Evolutionary conservation across 2,113 vertebrate genomes (phyloP).

Genomic region (Suricata suricatta): DNA sequence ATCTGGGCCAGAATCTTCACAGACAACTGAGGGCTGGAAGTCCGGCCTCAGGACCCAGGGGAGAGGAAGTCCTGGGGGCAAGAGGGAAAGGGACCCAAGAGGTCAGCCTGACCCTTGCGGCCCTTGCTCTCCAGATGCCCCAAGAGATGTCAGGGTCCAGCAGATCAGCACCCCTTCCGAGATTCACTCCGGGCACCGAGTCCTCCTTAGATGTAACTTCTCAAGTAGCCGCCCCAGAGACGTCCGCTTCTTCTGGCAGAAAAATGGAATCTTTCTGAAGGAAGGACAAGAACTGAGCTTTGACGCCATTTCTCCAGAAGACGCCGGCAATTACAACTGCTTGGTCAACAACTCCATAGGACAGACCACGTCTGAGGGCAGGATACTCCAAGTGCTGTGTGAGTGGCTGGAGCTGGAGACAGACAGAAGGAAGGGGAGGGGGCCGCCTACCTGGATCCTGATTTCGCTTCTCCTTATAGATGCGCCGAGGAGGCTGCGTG

Average conservation of each 20-base stretch:
- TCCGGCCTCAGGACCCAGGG: background rate
- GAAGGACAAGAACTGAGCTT: background rate
- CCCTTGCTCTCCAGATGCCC: conserved; percentile 66
- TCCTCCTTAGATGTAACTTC: conserved; percentile 41
- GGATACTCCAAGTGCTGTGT: conserved; percentile 57
- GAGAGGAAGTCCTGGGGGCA: background rate
- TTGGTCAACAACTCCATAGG: conserved; percentile 64
- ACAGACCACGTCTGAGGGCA: background rate
- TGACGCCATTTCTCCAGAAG: conserved; percentile 59
- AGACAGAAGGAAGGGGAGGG: background rate
- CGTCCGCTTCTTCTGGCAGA: conserved; percentile 48
- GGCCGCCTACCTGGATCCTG: background rate
- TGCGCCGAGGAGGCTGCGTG: conserved; percentile 53
- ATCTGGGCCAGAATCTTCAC: background rate
- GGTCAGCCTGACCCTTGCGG: background rate
- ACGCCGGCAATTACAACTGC: conserved; percentile 67
- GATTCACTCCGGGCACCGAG: background rate
- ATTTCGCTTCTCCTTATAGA: conserved; percentile 40
- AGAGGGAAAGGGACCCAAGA: background rate
- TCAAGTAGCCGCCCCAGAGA: background rate
- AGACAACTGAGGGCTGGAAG: background rate
- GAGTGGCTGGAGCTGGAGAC: background rate
- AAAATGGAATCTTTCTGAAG: conserved; percentile 13
- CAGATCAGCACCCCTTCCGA: rapidly evolving
- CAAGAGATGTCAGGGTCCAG: conserved; percentile 49